A percentile compares a stretch with the other conserved stretches of the same genome.
Evolutionary conservation across 1,140 invertebrate species (phyloP).

Genomic region (Calliphora vicina): DNA sequence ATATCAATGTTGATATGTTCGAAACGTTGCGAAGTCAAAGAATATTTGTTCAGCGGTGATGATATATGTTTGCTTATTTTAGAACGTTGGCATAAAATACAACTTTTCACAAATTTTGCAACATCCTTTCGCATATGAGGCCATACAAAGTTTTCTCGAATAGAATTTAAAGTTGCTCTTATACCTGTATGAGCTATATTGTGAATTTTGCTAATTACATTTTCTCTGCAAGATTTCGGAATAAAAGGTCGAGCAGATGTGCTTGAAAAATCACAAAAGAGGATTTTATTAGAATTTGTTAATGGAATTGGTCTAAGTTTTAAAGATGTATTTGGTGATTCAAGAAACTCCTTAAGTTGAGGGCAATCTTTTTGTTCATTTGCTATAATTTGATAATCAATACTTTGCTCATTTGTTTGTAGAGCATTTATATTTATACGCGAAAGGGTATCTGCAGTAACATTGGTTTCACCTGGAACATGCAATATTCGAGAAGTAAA

Average conservation of each 20-base stretch:
- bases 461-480: neutral
- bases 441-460: neutral
- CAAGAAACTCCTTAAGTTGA: too few species aligned
- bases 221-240: neutral
- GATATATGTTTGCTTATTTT: conserved; percentile 44
- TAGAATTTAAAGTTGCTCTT: neutral
- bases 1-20: conserved; percentile 64
- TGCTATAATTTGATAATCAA: too few species aligned
- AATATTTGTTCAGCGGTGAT: neutral
- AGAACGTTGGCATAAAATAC: conserved; percentile 47
- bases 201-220: neutral
- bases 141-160: conserved; percentile 34
- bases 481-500: neutral
- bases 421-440: neutral
- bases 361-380: too few species aligned
- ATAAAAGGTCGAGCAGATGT: neutral
- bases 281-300: too few species aligned
- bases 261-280: too few species aligned
- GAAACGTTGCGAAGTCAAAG: conserved; percentile 34
- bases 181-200: neutral
- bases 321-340: too few species aligned
- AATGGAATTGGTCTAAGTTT: too few species aligned
- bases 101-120: conserved; percentile 47
- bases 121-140: conserved; percentile 31
- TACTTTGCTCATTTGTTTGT: too few species aligned